A percentile compares a stretch with the other conserved stretches of the same genome.
phyloP scores from a whole-genome alignment of 1,140 invertebrate genomes.

The Drosophila arawakana region DNA sequence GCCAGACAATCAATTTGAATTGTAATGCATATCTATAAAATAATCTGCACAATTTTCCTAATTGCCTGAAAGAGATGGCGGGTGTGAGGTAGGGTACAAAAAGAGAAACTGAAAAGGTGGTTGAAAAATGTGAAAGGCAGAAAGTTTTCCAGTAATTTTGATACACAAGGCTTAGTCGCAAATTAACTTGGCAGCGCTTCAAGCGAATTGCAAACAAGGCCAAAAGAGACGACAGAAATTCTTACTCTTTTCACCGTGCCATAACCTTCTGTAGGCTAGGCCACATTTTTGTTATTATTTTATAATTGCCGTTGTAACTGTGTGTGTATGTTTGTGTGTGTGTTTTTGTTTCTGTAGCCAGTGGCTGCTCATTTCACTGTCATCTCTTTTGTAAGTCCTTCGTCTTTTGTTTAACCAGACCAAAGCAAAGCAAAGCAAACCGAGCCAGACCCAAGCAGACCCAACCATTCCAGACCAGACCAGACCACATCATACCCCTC shows the following conservation, averaged over 20 bases:
- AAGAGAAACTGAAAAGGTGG: no score
- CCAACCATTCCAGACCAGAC: not conserved
- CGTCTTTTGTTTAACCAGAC: conserved; percentile 46
- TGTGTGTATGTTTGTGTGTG: conserved; percentile 10
- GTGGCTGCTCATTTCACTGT: conserved; percentile 39
- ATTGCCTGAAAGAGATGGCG: conserved; percentile 6
- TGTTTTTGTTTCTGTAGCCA: conserved; percentile 18
- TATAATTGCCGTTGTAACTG: conserved; percentile 55
- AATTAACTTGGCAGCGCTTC: conserved; percentile 36
- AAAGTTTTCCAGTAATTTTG: conserved; percentile 1
- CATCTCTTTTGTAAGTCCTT: conserved; percentile 37
- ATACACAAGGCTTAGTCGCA: conserved; percentile 20
- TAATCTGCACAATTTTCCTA: conserved; percentile 32
- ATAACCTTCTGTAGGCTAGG: conserved; percentile 18
- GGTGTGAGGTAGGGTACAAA: not conserved
- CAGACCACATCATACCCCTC: conserved; percentile 13
- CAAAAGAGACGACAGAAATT: conserved; percentile 1
- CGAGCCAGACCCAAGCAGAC: not conserved
- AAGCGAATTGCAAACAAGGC: conserved; percentile 19
- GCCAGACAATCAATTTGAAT: conserved; percentile 22
- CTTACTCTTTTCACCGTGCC: not conserved
- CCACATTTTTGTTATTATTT: conserved; percentile 62
- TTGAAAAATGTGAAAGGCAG: not conserved
- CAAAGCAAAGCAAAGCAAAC: not conserved
- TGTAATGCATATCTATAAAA: conserved; percentile 9